Evolutionary conservation across 2,888 invertebrate species (phyloP).

Genomic region (Cabera pusaria): DNA sequence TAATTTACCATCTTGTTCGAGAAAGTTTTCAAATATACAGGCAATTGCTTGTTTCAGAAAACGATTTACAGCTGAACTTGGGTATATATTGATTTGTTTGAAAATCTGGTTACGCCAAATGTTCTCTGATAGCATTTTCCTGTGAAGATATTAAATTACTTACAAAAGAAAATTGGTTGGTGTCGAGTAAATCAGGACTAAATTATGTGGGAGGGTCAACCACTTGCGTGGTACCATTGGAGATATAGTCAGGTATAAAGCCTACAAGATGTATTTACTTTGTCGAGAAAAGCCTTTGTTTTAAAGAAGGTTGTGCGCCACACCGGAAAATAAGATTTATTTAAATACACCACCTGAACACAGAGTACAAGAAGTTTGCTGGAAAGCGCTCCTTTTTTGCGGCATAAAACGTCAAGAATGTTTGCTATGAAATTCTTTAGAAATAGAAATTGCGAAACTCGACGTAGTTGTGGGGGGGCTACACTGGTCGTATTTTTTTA

Average conservation of each 20-base stretch:
- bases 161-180: not conserved
- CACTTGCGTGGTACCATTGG: not conserved
- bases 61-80: too few relatives aligned
- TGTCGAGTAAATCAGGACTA: not conserved
- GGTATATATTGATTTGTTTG: too few relatives aligned
- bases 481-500: too few relatives aligned
- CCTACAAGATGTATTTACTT: constrained; percentile 11
- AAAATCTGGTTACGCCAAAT: too few relatives aligned
- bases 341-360: constrained; percentile 1
- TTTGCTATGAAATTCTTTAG: not conserved
- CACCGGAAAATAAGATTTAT: constrained; percentile 9
- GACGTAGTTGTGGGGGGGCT: too few relatives aligned
- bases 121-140: too few relatives aligned
- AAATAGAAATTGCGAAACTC: not conserved
- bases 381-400: not conserved
- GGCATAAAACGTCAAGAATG: too few relatives aligned
- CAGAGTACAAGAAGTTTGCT: constrained; percentile 1
- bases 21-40: too few relatives aligned
- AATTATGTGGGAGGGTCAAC: constrained; percentile 1
- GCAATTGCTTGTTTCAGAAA: too few relatives aligned
- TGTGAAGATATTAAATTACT: not conserved
- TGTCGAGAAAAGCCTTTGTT: constrained; percentile 10
- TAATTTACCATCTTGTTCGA: too few relatives aligned
- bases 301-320: constrained; percentile 7
- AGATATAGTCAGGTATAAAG: constrained; percentile 1